Evolutionary conservation across 2,797 vertebrate species (phyloP), one percentile per base, ranked within the genome.

Genomic region (Cryptoblepharus egeriae): DNA sequence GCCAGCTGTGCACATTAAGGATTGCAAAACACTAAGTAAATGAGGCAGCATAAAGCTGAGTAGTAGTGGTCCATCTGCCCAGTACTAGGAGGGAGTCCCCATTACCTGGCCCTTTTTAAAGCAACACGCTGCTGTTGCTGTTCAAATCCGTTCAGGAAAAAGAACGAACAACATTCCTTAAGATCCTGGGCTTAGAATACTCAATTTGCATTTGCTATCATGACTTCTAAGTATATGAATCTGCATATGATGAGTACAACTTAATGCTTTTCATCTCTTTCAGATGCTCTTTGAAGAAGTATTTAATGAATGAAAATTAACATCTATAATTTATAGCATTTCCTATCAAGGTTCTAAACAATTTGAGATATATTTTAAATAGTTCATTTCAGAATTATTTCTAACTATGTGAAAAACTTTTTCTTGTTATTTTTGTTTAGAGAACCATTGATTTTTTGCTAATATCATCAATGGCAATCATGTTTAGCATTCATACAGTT

Each of bases 1-100:
- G 96, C 96, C 96, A 96, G 96, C 96, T 96, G 96, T 96, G 96
- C 96, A 96, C 96, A 96, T 96, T 96, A 96, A 96, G 96, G 95
- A 96, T 93, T 96, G 95, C 94, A 96, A 96, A 96, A 96, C 94
- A 95, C 96, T 93, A 95, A 96, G 95, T 94, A 96, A 96, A 96
- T 96, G 96, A 96, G 96, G 95, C 96, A 95, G 96, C 94, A 86
- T 95, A 96, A 96, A 96, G 96, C 93, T 1, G 90, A 96, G 96
- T 94, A 95, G 94, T 95, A 94, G 92, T 95, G 96, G 96, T 96
- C 96, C 96, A 96, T 96, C 96, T 96, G 96, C 96, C 96, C 96
- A 96, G 94, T 94, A 93, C 94, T 95, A 85, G 94, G 91, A 95
- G 91, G 91, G 95, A 95, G 93, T 93, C 93, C 79, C 93, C 80